Conservation (phyloP, 2,888 invertebrate species). For the Lamellibrachia satsuma region DNA sequence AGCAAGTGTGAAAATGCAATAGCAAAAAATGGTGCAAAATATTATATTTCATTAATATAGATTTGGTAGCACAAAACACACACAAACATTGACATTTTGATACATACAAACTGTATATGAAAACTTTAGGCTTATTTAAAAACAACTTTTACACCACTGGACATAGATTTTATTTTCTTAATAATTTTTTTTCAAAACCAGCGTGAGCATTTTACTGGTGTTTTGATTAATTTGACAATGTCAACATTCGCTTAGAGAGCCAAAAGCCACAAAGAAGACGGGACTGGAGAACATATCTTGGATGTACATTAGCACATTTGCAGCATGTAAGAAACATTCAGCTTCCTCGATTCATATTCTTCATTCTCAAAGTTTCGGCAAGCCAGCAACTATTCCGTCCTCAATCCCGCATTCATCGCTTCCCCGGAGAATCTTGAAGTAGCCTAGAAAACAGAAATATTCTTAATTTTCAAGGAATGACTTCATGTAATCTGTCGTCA, state of each 20-base stretch:
- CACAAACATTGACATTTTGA: too few species aligned
- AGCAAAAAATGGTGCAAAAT: too few species aligned
- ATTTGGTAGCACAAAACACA: too few species aligned
- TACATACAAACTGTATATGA: too few species aligned
- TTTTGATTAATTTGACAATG: not conserved
- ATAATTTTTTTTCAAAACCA: not conserved
- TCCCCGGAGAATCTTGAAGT: constrained; percentile 87
- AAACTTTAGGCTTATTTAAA: too few species aligned
- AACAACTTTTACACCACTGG: too few species aligned
- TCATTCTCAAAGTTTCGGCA: constrained; percentile 43
- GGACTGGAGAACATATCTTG: not conserved
- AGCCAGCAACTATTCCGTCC: constrained; percentile 60
- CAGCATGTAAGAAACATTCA: not conserved
- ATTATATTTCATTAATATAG: too few species aligned
- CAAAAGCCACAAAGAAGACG: not conserved
- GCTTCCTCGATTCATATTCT: not conserved
- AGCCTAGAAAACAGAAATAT: constrained; percentile 70
- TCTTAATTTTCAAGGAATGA: not conserved
- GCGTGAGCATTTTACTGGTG: not conserved
- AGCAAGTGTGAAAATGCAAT: too few species aligned
- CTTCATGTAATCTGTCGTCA: not conserved
- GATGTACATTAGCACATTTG: not conserved
- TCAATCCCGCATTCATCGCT: constrained; percentile 71
- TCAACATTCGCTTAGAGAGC: not conserved
- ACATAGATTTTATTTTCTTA: not conserved